phyloP scores from a whole-genome alignment of 2,113 vertebrate genomes.

The Poeciliopsis occidentalis region DNA sequence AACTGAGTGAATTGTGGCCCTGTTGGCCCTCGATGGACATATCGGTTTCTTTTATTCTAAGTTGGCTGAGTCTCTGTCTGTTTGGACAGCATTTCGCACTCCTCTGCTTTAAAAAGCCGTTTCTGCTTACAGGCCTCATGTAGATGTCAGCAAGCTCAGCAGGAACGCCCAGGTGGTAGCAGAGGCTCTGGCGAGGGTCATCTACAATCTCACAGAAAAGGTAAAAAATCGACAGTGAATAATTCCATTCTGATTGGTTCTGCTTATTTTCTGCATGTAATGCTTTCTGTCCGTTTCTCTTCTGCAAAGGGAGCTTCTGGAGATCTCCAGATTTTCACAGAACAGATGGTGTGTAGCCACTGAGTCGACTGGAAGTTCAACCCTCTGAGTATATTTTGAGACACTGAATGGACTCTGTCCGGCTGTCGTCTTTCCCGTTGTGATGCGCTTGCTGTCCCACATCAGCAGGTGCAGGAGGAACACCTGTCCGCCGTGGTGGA shows the following conservation, averaged over 20 bases:
- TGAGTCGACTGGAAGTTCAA: background rate
- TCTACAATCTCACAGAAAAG: conserved; percentile 98
- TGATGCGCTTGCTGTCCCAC: background rate
- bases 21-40: too few relatives aligned
- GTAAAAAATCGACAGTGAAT: conserved; percentile 62
- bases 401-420: background rate
- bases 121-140: conserved; percentile 82
- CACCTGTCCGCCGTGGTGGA: conserved; percentile 93
- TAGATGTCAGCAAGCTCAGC: conserved; percentile 87
- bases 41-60: background rate
- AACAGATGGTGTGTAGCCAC: conserved; percentile 90
- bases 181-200: conserved; percentile 92
- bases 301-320: conserved; percentile 87
- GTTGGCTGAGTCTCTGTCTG: background rate
- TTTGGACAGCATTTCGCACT: background rate
- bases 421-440: background rate
- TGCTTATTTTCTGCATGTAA: background rate
- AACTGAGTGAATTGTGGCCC: too few relatives aligned
- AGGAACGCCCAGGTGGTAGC: conserved; percentile 94
- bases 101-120: conserved; percentile 4
- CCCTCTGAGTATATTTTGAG: background rate
- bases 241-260: accelerated
- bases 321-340: conserved; percentile 95
- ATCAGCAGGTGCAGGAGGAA: conserved; percentile 92
- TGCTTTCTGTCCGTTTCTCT: background rate